phyloP scores from a whole-genome alignment of 2,113 vertebrate species.

The Pseudonaja textilis region DNA sequence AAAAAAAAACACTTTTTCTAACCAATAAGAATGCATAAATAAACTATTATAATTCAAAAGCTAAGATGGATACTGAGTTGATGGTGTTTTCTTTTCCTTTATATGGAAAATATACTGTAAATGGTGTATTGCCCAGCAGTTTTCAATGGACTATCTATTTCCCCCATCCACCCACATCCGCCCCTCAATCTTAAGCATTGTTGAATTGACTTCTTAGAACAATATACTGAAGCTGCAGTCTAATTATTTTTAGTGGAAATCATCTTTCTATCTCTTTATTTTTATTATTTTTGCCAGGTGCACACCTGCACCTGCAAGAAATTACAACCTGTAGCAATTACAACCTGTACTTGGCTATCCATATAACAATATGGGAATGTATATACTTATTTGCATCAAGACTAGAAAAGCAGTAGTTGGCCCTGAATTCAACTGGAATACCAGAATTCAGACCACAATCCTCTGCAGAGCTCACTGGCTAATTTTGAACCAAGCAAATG shows the following conservation, averaged over 20 bases:
- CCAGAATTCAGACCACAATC: not conserved
- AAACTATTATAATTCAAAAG: constrained; percentile 7
- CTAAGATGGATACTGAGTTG: not conserved
- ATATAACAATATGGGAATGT: not conserved
- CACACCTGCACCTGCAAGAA: not conserved
- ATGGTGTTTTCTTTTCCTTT: fast-evolving
- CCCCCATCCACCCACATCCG: not conserved
- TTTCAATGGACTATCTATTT: not conserved
- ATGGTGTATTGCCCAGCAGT: not conserved
- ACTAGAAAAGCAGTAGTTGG: not conserved
- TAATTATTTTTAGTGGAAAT: not conserved
- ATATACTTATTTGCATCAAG: not conserved
- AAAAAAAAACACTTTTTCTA: not conserved
- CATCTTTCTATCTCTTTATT: not conserved
- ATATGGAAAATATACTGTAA: not conserved
- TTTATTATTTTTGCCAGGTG: too few relatives aligned
- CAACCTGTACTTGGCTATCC: not conserved
- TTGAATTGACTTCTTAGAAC: constrained; percentile 23
- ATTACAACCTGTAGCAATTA: too few relatives aligned
- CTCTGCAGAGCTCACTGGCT: not conserved
- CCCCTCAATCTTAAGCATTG: constrained; percentile 19
- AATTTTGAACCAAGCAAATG: not conserved
- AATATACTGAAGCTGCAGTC: not conserved
- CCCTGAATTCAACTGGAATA: not conserved
- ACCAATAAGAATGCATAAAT: not conserved